Evolutionary conservation across 2,797 vertebrate genomes (phyloP).

Genomic region (Tauraco hartlaubi): DNA sequence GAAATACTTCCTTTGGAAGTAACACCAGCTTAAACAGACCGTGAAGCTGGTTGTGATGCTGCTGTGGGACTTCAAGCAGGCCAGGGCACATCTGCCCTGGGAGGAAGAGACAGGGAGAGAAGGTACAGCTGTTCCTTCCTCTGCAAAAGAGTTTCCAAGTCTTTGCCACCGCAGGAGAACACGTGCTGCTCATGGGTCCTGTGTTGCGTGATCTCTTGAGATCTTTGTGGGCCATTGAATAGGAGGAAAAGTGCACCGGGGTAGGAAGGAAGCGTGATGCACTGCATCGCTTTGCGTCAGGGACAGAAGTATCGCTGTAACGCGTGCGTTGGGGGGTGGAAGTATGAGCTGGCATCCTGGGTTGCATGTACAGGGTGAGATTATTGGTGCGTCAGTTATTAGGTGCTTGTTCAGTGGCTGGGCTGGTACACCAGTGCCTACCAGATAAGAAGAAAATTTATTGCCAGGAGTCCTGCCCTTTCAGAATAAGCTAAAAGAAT

Average conservation of each 20-base stretch:
- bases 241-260: neutral
- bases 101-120: neutral
- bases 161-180: neutral
- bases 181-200: fast-evolving
- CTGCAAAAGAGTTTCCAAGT: neutral
- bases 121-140: neutral
- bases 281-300: neutral
- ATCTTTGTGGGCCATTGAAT: neutral
- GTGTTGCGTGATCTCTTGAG: neutral
- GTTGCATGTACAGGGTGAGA: neutral
- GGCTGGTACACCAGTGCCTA: neutral
- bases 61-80: neutral
- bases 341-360: neutral
- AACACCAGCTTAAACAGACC: neutral
- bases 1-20: neutral
- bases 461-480: neutral
- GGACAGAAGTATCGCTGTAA: neutral
- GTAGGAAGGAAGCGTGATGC: slow-evolving; percentile 33
- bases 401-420: neutral
- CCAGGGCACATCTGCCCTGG: neutral
- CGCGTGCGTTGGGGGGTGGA: fast-evolving
- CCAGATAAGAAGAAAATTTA: neutral
- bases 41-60: neutral
- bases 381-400: neutral
- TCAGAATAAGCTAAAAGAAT: neutral